Conservation (phyloP, 2,797 vertebrate species). For the Tokudaia tokunoshimensis region DNA sequence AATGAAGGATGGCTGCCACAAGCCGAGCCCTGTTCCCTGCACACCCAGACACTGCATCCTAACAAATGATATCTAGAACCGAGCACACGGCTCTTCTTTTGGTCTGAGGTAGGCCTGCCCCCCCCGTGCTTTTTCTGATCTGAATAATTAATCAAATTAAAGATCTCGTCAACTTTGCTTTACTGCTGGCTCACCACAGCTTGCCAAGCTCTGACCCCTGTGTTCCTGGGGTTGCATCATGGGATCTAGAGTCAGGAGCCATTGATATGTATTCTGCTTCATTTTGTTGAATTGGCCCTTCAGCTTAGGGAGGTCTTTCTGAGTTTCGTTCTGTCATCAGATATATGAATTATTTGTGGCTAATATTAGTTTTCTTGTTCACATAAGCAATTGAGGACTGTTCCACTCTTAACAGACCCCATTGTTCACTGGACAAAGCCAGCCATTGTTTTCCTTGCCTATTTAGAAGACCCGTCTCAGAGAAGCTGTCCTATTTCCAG, state of each 20-base stretch:
- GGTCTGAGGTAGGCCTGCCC: background rate
- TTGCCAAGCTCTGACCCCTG: background rate
- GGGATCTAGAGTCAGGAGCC: background rate
- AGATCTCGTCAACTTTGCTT: slow-evolving; percentile 1
- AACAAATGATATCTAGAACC: background rate
- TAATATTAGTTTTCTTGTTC: slow-evolving; percentile 23
- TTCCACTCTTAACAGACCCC: background rate
- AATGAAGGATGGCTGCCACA: background rate
- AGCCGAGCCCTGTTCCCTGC: background rate
- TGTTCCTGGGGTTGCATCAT: slow-evolving; percentile 5
- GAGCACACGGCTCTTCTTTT: background rate
- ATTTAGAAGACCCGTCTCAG: background rate
- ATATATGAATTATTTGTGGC: background rate
- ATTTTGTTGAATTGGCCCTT: slow-evolving; percentile 26
- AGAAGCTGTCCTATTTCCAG: background rate
- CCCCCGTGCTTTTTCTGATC: background rate
- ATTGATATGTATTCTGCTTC: background rate
- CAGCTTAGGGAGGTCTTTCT: slow-evolving; percentile 32
- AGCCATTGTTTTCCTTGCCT: slow-evolving; percentile 2
- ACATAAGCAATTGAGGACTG: slow-evolving; percentile 24
- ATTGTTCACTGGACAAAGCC: background rate
- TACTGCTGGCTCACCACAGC: background rate
- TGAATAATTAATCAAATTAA: background rate
- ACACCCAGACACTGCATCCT: background rate
- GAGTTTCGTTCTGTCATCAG: slow-evolving; percentile 23